Percentiles rank a stretch among this genome's conserved stretches.
phyloP scores from a whole-genome alignment of 2,888 invertebrate genomes.

The Criorhina ranunculi region DNA sequence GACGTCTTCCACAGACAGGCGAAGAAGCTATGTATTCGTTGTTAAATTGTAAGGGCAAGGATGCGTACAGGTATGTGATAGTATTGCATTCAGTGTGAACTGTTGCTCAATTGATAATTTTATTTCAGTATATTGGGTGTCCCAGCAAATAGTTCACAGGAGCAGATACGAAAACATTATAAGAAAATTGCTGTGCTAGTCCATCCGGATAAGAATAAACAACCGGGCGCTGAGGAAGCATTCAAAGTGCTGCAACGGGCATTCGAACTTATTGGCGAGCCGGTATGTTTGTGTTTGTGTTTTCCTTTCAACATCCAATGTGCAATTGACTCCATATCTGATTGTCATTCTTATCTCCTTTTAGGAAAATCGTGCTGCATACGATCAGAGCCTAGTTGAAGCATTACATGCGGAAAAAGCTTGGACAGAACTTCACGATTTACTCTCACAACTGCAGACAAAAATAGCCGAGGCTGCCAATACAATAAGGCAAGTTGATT shows the following conservation, averaged over 20 bases:
- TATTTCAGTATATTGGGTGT: constrained; percentile 92
- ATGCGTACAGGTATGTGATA: constrained; percentile 92
- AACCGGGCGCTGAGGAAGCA: constrained; percentile 97
- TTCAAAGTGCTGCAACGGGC: constrained; percentile 98
- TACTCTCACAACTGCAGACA: constrained; percentile 94
- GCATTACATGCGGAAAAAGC: constrained; percentile 93
- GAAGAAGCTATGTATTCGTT: constrained; percentile 98
- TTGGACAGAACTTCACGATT: constrained; percentile 94
- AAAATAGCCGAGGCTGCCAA: constrained; percentile 98
- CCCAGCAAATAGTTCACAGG: constrained; percentile 93
- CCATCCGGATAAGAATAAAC: constrained; percentile 98
- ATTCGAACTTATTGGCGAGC: constrained; percentile 96
- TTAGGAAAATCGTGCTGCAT: constrained; percentile 90
- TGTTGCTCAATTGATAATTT: not conserved
- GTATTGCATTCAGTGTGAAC: not conserved
- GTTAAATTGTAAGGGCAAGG: constrained; percentile 96
- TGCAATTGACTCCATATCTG: not conserved
- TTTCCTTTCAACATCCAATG: too few species aligned
- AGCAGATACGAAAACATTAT: constrained; percentile 97
- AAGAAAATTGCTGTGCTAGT: constrained; percentile 96
- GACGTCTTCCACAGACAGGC: constrained; percentile 91
- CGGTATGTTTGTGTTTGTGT: constrained; percentile 86
- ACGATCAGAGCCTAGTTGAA: constrained; percentile 90
- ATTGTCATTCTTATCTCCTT: constrained; percentile 54
- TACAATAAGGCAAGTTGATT: constrained; percentile 89